phyloP scores from a whole-genome alignment of 1,140 invertebrate genomes.

The Stegodyphus dumicola region DNA sequence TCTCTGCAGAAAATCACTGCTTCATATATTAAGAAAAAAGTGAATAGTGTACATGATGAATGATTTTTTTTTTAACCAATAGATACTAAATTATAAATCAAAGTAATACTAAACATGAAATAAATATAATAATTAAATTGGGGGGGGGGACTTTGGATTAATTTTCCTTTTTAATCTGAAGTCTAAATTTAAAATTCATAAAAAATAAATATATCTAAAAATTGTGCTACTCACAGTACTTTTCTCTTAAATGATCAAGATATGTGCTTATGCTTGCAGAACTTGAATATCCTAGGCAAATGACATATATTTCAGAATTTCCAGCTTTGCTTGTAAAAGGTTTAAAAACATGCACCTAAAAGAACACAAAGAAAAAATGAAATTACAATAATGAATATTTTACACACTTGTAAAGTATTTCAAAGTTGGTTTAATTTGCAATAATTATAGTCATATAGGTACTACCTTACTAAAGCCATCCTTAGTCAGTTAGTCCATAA shows the following conservation, averaged over 20 bases:
- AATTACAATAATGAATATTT: too few relatives aligned
- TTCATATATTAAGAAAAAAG: too few relatives aligned
- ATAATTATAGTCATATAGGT: too few relatives aligned
- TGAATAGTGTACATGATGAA: too few relatives aligned
- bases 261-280: constrained; percentile 60
- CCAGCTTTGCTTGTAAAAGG: constrained; percentile 91
- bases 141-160: too few relatives aligned
- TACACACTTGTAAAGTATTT: too few relatives aligned
- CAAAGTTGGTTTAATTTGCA: too few relatives aligned
- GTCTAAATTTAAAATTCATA: background rate
- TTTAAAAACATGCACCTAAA: constrained; percentile 78
- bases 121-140: background rate
- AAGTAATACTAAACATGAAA: background rate
- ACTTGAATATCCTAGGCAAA: constrained; percentile 79
- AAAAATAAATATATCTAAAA: background rate
- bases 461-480: too few relatives aligned
- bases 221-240: constrained; percentile 11
- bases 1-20: too few relatives aligned
- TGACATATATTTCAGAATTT: constrained; percentile 92
- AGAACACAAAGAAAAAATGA: constrained; percentile 21
- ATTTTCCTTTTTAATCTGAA: background rate
- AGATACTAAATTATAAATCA: too few relatives aligned
- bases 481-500: too few relatives aligned
- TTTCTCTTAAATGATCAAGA: background rate
- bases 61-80: too few relatives aligned